Percentiles rank a stretch among this genome's conserved stretches.
Conservation (phyloP, 2,888 invertebrate species). For the Pseudococcus jackbeardsleyi region DNA sequence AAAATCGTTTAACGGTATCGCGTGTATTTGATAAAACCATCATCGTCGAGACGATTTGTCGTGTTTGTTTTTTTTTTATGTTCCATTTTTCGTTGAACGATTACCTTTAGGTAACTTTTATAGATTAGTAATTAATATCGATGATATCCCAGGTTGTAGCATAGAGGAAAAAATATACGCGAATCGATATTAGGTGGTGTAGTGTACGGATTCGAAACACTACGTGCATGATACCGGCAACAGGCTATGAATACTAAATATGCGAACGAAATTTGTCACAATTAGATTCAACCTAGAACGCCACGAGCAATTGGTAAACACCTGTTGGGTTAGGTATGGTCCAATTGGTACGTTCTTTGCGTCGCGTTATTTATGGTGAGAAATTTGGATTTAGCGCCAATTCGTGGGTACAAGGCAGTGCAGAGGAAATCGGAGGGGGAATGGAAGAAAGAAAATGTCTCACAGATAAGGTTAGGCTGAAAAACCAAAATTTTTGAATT, state of each 20-base stretch:
- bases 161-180: background rate
- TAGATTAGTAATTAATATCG: slow-evolving; percentile 10
- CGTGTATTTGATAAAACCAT: background rate
- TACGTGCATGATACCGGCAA: background rate
- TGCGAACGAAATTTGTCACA: slow-evolving; percentile 8
- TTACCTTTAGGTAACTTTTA: background rate
- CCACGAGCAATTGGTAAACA: background rate
- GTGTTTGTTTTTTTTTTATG: background rate
- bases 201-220: background rate
- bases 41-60: background rate
- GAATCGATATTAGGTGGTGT: background rate
- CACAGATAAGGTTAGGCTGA: too few species aligned
- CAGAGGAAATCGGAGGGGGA: too few species aligned
- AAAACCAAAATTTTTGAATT: too few species aligned
- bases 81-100: background rate
- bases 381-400: background rate
- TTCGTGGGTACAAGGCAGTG: too few species aligned
- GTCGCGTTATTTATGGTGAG: background rate
- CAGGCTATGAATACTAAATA: background rate
- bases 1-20: slow-evolving; percentile 36
- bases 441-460: too few species aligned
- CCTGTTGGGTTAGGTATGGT: background rate
- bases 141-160: background rate
- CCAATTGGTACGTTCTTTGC: background rate
- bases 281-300: background rate